Conservation (phyloP, 2,888 invertebrate genomes). For the Dryobota labecula region DNA sequence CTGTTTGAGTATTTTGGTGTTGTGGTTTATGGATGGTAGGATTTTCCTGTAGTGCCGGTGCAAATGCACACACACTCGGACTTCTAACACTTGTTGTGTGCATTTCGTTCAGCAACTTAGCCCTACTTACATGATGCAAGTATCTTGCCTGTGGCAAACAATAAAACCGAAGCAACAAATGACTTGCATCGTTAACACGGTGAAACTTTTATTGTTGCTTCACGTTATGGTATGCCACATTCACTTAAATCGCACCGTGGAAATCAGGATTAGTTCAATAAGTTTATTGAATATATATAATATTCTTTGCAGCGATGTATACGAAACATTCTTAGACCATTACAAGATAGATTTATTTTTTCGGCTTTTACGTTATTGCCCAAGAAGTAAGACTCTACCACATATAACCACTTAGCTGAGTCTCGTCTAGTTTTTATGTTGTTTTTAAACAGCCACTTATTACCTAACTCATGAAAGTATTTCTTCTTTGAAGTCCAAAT, state of each 20-base stretch:
- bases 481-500: neutral
- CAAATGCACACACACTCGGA: neutral
- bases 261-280: neutral
- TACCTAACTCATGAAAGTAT: neutral
- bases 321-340: neutral
- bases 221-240: too few relatives aligned
- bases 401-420: neutral
- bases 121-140: too few relatives aligned
- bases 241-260: neutral
- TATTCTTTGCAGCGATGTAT: neutral
- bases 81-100: neutral
- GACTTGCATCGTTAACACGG: neutral
- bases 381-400: neutral
- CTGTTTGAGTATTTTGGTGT: constrained; percentile 19
- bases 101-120: neutral
- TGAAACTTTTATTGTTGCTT: neutral
- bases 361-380: neutral
- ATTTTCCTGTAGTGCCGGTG: neutral
- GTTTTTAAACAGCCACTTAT: neutral
- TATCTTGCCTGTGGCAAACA: neutral
- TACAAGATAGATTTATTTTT: neutral
- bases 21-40: neutral
- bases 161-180: neutral
- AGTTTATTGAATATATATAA: neutral
- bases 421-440: neutral